These are phyloP conservation scores for Eriocheir sinensis DNA, from an alignment of 1,140 invertebrate genomes.

Conservation along the genomic window DNA sequence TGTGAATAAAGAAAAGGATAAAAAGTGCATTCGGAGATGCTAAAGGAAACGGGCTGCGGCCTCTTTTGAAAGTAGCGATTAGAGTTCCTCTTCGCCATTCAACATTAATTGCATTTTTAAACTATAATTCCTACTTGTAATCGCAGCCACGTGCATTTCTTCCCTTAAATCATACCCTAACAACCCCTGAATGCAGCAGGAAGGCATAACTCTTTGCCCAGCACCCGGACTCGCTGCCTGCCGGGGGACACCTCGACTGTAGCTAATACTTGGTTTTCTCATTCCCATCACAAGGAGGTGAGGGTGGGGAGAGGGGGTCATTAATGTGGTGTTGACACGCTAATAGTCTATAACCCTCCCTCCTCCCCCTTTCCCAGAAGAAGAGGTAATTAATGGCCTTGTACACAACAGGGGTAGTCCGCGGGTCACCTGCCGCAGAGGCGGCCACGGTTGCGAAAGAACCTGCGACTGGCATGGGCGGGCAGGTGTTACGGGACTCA, in stretches of 20 bases:
- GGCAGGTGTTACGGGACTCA: not conserved
- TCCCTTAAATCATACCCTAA: not conserved
- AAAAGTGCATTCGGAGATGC: not conserved
- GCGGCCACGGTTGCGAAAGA: not conserved
- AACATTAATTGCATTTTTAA: not conserved
- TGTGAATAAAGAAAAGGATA: too few species aligned
- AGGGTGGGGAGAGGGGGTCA: not conserved
- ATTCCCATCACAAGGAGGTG: not conserved
- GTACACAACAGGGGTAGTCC: not conserved
- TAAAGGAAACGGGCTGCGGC: not conserved
- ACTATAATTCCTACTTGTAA: constrained; percentile 7
- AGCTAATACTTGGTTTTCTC: not conserved
- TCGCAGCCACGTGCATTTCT: constrained; percentile 20
- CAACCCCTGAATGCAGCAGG: not conserved
- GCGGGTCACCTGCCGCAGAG: not conserved
- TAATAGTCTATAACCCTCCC: constrained; percentile 13
- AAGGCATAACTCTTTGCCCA: not conserved
- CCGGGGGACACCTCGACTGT: not conserved
- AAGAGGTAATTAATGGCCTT: constrained; percentile 12
- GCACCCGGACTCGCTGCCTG: not conserved
- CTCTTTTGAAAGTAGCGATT: too few species aligned
- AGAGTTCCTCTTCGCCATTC: not conserved
- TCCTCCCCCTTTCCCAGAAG: not conserved
- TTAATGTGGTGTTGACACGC: constrained; percentile 23
- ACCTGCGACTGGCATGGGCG: not conserved